Evolutionary conservation across 2,888 invertebrate genomes (phyloP).

Genomic region (Cheilosia pagana): DNA sequence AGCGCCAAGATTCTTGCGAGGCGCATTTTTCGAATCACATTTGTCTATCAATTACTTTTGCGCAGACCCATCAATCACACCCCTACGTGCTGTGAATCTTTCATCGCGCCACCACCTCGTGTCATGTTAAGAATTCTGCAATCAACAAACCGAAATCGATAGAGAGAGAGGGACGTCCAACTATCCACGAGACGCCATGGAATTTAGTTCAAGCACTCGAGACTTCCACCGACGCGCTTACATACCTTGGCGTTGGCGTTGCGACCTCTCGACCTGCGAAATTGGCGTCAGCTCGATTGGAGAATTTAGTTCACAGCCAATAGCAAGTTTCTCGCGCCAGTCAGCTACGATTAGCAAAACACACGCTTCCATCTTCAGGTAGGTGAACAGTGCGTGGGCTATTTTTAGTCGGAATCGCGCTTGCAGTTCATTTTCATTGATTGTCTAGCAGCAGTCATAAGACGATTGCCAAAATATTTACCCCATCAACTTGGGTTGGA

Average conservation of each 20-base stretch:
- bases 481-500: conserved; percentile 38
- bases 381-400: background rate
- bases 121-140: conserved; percentile 67
- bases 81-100: conserved; percentile 70
- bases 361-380: conserved; percentile 42
- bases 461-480: conserved; percentile 43
- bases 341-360: conserved; percentile 31
- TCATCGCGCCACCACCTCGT: conserved; percentile 70
- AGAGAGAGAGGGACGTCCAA: conserved; percentile 7
- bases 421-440: conserved; percentile 11
- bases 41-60: conserved; percentile 71
- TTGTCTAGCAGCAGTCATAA: conserved; percentile 37
- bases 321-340: background rate
- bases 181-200: conserved; percentile 45
- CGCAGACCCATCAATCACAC: conserved; percentile 62
- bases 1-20: conserved; percentile 72
- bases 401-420: conserved; percentile 21
- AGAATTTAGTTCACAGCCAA: conserved; percentile 69
- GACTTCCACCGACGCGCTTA: conserved; percentile 47
- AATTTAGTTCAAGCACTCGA: conserved; percentile 69
- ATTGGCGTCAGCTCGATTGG: conserved; percentile 68
- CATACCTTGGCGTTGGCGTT: conserved; percentile 63
- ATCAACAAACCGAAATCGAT: conserved; percentile 35
- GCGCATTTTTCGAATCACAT: conserved; percentile 68
- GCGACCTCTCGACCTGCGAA: conserved; percentile 57